A percentile compares a stretch with the other conserved stretches of the same genome.
Evolutionary conservation across 1,140 invertebrate genomes (phyloP).

Genomic region (Drosophila navojoa): DNA sequence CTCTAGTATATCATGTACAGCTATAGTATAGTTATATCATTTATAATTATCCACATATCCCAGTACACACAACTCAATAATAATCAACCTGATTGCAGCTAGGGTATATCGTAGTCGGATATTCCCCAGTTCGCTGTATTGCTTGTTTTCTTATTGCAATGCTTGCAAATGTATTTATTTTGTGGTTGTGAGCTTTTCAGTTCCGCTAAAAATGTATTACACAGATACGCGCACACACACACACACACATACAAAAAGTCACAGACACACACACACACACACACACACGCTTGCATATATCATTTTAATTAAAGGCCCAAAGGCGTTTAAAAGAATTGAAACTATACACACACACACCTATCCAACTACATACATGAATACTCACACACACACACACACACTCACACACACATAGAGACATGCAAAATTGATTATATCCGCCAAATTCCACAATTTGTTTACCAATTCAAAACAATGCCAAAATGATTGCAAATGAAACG

Average conservation of each 20-base stretch:
- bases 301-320: conserved; percentile 69
- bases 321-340: conserved; percentile 32
- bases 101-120: not conserved
- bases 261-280: conserved; percentile 2
- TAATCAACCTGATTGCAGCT: too few relatives aligned
- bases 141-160: not conserved
- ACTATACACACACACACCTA: not conserved
- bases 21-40: too few relatives aligned
- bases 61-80: too few relatives aligned
- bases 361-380: not conserved
- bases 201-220: conserved; percentile 23
- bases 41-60: too few relatives aligned
- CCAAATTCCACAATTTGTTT: conserved; percentile 56
- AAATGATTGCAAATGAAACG: conserved; percentile 51
- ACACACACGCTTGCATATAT: conserved; percentile 24
- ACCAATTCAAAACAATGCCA: conserved; percentile 60
- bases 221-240: not conserved
- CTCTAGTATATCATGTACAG: too few relatives aligned
- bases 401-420: not conserved
- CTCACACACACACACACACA: not conserved
- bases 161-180: conserved; percentile 72
- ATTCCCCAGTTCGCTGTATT: too few relatives aligned
- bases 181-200: conserved; percentile 55
- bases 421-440: conserved; percentile 43
- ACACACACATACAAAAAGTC: not conserved